phyloP scores from a whole-genome alignment of 37 sponge, comb jelly and placozoan species.

The Axinella damicornis region DNA sequence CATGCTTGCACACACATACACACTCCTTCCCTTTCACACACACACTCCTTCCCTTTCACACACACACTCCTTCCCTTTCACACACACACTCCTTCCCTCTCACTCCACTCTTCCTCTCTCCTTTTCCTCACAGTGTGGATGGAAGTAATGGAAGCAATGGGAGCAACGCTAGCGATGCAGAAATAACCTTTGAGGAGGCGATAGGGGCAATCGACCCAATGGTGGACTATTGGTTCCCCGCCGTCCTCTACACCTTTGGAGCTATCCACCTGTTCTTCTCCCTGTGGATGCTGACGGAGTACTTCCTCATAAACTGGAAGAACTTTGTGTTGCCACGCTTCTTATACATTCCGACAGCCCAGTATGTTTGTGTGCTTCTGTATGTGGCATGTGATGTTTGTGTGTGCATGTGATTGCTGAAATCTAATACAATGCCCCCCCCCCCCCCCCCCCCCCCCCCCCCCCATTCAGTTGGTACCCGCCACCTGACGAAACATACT shows the following conservation, averaged over 20 bases:
- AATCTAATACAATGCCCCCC: no score
- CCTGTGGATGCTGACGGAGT: conserved; percentile 61
- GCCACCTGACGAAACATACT: conserved; percentile 31
- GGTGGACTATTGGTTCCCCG: background rate
- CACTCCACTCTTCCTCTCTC: background rate
- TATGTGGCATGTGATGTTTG: background rate
- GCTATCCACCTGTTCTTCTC: conserved; percentile 60
- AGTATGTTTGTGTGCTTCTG: background rate
- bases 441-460: no score
- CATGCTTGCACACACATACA: no score
- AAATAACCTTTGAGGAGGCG: background rate
- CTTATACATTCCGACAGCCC: background rate
- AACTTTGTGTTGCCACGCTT: conserved; percentile 58
- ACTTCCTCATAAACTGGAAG: conserved; percentile 64
- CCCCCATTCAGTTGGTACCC: background rate
- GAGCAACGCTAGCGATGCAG: background rate
- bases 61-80: background rate
- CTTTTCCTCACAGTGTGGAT: background rate
- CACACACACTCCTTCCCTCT: background rate
- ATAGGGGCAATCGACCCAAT: background rate
- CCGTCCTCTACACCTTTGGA: conserved; percentile 52
- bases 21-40: no score
- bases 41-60: no score
- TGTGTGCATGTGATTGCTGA: background rate
- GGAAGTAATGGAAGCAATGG: no score